phyloP scores from a whole-genome alignment of 2,797 vertebrate species.

The Amniataba percoides region DNA sequence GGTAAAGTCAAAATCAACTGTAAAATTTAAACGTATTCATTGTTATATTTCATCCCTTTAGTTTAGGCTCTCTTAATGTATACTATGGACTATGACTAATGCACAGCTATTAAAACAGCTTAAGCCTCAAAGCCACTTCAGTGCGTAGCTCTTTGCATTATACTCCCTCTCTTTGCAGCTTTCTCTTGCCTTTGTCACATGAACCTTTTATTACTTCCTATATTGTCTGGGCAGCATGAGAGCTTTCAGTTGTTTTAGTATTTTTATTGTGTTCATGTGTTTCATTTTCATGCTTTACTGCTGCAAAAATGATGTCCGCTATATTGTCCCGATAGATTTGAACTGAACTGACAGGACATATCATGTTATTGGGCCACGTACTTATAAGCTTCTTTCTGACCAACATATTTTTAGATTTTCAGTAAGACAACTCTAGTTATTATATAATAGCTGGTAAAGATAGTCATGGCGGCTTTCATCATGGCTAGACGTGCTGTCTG shows the following conservation, averaged over 20 bases:
- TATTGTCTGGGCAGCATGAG: not conserved
- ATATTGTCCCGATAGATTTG: no score
- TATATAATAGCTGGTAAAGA: not conserved
- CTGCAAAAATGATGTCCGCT: not conserved
- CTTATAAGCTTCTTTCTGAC: slow-evolving; percentile 26
- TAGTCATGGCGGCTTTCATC: not conserved
- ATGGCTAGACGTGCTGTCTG: slow-evolving; percentile 12
- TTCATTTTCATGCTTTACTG: slow-evolving; percentile 1
- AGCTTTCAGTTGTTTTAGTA: not conserved
- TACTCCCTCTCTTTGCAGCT: not conserved
- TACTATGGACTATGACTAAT: not conserved
- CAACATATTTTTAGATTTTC: slow-evolving; percentile 21
- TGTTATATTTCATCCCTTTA: not conserved
- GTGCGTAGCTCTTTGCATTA: not conserved
- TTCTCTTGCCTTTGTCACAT: not conserved
- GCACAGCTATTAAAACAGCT: not conserved
- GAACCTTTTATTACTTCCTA: not conserved
- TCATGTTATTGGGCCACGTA: slow-evolving; percentile 16
- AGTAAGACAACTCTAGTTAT: slow-evolving; percentile 11
- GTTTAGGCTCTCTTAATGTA: not conserved
- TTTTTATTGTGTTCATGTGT: not conserved
- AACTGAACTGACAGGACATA: not conserved
- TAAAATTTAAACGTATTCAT: slow-evolving; percentile 12
- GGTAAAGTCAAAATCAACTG: not conserved
- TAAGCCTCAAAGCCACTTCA: not conserved